Percentiles rank a stretch among this genome's conserved stretches.
These are phyloP conservation scores for Columba janthina DNA, from an alignment of 2,113 vertebrate genomes.

Conservation along the genomic window DNA sequence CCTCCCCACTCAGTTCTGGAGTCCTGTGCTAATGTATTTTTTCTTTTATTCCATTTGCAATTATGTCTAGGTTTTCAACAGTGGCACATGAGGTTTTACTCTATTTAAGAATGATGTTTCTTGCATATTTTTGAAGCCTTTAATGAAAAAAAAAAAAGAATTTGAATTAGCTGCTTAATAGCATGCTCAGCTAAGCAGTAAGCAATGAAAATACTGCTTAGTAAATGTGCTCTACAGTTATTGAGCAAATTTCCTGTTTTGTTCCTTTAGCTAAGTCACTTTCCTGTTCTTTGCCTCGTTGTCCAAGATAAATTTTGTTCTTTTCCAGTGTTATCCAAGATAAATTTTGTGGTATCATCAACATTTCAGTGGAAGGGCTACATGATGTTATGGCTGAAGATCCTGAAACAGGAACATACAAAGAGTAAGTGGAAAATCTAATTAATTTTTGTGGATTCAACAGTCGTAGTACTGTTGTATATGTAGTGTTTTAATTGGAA, in stretches of 20 bases:
- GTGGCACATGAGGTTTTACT: background rate
- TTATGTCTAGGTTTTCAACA: background rate
- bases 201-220: background rate
- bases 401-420: conserved; percentile 88
- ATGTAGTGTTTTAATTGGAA: background rate
- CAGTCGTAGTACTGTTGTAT: background rate
- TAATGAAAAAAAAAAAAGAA: background rate
- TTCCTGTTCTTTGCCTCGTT: conserved; percentile 77
- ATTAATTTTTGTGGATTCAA: background rate
- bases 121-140: background rate
- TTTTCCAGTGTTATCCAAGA: conserved; percentile 91
- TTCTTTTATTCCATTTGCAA: background rate
- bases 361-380: conserved; percentile 90
- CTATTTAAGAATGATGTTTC: background rate
- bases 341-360: conserved; percentile 98
- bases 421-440: conserved; percentile 85
- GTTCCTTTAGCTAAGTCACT: conserved; percentile 28
- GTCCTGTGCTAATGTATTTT: background rate
- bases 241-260: conserved; percentile 14
- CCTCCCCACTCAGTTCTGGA: background rate
- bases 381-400: conserved; percentile 98
- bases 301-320: conserved; percentile 91
- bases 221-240: background rate
- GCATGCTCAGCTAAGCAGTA: background rate
- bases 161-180: background rate